phyloP scores from a whole-genome alignment of 2,113 vertebrate species.

The Bubo scandiacus region DNA sequence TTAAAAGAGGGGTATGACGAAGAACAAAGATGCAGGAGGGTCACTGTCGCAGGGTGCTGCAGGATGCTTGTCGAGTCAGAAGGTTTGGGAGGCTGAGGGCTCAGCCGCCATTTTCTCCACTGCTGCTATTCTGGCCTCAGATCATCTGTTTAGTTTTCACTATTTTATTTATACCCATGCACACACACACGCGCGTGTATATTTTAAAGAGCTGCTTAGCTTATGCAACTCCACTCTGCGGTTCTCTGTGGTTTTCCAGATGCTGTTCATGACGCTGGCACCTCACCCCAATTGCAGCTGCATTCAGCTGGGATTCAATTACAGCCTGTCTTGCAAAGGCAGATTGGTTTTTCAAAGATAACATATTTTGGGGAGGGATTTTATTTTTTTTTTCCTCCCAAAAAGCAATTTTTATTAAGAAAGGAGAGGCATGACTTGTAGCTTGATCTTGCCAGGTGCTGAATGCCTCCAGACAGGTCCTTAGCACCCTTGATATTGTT shows the following conservation, averaged over 20 bases:
- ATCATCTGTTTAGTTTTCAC: background rate
- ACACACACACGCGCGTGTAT: fast-evolving
- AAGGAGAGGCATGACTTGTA: background rate
- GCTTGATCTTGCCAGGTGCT: background rate
- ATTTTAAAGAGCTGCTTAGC: background rate
- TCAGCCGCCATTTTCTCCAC: background rate
- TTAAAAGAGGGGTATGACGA: background rate
- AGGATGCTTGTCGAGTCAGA: background rate
- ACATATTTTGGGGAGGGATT: background rate
- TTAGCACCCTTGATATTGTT: background rate
- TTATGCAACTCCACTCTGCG: background rate
- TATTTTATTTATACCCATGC: background rate
- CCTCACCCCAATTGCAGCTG: slow-evolving; percentile 65
- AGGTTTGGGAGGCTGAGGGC: background rate
- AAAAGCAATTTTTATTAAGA: background rate
- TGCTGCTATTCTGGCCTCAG: background rate
- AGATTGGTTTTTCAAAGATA: slow-evolving; percentile 72
- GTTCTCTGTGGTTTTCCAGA: slow-evolving; percentile 59
- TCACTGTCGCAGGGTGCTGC: background rate
- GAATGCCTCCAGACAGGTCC: background rate
- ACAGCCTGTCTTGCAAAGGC: slow-evolving; percentile 37
- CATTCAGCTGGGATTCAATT: slow-evolving; percentile 75
- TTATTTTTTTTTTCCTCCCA: background rate
- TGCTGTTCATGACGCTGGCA: slow-evolving; percentile 47
- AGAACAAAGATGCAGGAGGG: slow-evolving; percentile 65